Evolutionary conservation across 1,140 invertebrate genomes (phyloP).

Genomic region (Lepidurus apus): DNA sequence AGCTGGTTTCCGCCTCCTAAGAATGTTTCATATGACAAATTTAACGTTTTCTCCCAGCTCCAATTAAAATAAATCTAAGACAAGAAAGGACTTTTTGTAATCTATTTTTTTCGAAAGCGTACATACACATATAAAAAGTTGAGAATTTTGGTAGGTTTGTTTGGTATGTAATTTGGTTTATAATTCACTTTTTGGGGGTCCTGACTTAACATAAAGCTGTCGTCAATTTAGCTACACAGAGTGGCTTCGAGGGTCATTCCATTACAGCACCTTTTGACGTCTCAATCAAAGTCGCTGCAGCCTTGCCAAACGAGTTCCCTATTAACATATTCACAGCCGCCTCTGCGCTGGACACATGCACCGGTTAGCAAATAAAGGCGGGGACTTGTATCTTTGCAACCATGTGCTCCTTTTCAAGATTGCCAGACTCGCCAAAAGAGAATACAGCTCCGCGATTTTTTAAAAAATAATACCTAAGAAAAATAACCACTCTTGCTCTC

Average conservation of each 20-base stretch:
- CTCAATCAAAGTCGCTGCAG: constrained; percentile 17
- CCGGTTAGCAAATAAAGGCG: constrained; percentile 4
- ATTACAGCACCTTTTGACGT: constrained; percentile 21
- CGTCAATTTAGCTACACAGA: constrained; percentile 14
- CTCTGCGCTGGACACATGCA: background rate
- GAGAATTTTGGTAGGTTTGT: too few relatives aligned
- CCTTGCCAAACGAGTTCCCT: constrained; percentile 16
- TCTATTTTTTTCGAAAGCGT: too few relatives aligned
- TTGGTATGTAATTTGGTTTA: too few relatives aligned
- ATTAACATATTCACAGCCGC: constrained; percentile 5
- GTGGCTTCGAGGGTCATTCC: background rate
- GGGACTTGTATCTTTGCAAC: background rate
- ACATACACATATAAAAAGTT: too few relatives aligned
- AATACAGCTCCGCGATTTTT: too few relatives aligned
- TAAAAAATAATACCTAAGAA: too few relatives aligned
- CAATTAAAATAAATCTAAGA: too few relatives aligned
- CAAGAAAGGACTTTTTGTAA: too few relatives aligned
- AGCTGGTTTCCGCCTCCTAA: too few relatives aligned
- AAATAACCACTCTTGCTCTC: too few relatives aligned
- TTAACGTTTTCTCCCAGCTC: too few relatives aligned
- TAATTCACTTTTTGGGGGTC: background rate
- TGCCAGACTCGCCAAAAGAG: background rate
- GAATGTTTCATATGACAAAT: too few relatives aligned
- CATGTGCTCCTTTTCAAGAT: constrained; percentile 15
- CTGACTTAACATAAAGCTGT: background rate